Conservation (phyloP, 1,140 invertebrate species). For the Triops cancriformis region DNA sequence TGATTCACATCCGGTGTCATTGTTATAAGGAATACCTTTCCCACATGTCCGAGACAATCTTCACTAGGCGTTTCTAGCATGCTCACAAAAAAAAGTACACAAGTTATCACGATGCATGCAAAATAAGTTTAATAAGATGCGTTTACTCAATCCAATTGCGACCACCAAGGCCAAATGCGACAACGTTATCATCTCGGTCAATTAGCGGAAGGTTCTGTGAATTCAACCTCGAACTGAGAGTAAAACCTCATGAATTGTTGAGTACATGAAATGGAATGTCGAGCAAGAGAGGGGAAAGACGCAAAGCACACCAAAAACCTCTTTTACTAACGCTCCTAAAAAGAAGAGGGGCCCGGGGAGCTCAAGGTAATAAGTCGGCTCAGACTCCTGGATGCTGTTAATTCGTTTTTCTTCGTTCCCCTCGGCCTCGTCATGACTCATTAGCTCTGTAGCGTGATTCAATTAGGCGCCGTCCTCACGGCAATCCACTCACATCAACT, state of each 20-base stretch:
- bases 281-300: not conserved
- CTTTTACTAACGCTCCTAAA: slow-evolving; percentile 1
- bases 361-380: slow-evolving; percentile 13
- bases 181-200: slow-evolving; percentile 5
- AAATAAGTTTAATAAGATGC: not conserved
- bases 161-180: not conserved
- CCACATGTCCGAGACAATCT: too few relatives aligned
- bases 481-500: slow-evolving; percentile 13
- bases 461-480: slow-evolving; percentile 9
- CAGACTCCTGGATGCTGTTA: slow-evolving; percentile 4
- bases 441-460: slow-evolving; percentile 9
- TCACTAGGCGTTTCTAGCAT: too few relatives aligned
- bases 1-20: too few relatives aligned
- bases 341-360: slow-evolving; percentile 8
- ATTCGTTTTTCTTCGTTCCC: slow-evolving; percentile 14
- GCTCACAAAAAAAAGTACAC: too few relatives aligned
- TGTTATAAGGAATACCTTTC: too few relatives aligned
- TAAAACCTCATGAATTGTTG: slow-evolving; percentile 10
- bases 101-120: too few relatives aligned
- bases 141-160: not conserved
- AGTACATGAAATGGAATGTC: slow-evolving; percentile 6
- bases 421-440: slow-evolving; percentile 12
- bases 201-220: not conserved
- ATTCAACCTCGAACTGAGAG: not conserved
- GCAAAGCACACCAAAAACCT: not conserved